Base-by-base conservation (phyloP, 2,797 vertebrate species). In the Rhinoraja longicauda region DNA sequence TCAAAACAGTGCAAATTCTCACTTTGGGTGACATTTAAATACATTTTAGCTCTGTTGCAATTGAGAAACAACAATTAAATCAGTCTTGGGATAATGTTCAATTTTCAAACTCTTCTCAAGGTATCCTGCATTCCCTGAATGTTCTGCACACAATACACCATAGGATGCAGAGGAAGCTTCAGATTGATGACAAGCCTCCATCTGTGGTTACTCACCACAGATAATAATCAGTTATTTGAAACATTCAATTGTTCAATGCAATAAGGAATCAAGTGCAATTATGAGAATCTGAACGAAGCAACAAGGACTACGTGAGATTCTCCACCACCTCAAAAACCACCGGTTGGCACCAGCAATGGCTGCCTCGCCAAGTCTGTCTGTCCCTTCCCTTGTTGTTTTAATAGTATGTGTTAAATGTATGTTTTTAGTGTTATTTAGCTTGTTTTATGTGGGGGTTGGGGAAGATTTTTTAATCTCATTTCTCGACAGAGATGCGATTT, bases 1-100 rank as follows among this genome's bases (percentile, higher is more conserved):
- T 84, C 59, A 88, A 64, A 88, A n/a, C n/a, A 88, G n/a, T 29
- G 59, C 29, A 88, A 32, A 88, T 32, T 88, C 29, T 82, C 29
- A 64, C 13, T 84, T 59, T 88, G 32, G 17, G 15, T 88, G 17
- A 88, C 84, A 19, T 64, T n/a, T 62, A 86, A 62, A 59, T 86
- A 26, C 17, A 59, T 59, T 86, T 62, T 59, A 62, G 57, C 13
- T 10, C 29, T 86, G 10, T 62, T 62, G 5, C 12, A 86, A 26
- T 13, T 62, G 29, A 15, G 57, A 62, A 29, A 86, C 15, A 29
- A 17, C 81, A 59, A 62, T 82, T 81, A 84, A 53, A 26, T 84
- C 45, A 86, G 12, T 9, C 0, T 24, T 21, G 1, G 45, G 39
- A 45, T 76, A 76, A n/a, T 59, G 26, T n/a, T 82, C 39, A 82